phyloP scores from a whole-genome alignment of 2,113 vertebrate species.

The Herpetotheres cachinnans region DNA sequence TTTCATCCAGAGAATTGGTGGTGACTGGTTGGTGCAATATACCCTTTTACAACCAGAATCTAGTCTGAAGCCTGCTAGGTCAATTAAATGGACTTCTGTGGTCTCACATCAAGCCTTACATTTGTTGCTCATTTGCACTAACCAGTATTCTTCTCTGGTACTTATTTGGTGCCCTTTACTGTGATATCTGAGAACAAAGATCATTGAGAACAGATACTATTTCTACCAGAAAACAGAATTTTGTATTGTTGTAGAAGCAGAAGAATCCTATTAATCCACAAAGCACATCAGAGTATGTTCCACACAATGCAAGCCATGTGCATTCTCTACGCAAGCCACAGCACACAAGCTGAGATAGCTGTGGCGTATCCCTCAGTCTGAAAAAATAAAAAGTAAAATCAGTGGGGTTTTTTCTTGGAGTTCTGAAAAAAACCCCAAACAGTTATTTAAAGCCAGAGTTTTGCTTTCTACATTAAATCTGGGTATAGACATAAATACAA shows the following conservation, averaged over 20 bases:
- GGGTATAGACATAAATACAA: background rate
- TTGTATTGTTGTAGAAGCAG: conserved; percentile 9
- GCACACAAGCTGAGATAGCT: background rate
- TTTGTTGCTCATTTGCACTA: conserved; percentile 60
- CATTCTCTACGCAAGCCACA: background rate
- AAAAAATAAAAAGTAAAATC: background rate
- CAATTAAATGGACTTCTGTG: background rate
- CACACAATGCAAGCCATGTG: conserved; percentile 33
- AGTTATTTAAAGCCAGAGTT: background rate
- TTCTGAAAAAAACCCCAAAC: background rate
- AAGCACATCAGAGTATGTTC: background rate
- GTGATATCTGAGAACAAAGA: conserved; percentile 59
- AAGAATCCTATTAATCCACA: conserved; percentile 44
- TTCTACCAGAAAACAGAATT: conserved; percentile 20
- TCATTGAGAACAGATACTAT: conserved; percentile 23
- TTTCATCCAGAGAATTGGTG: background rate
- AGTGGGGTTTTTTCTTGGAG: background rate
- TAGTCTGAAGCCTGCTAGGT: background rate
- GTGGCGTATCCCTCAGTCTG: background rate
- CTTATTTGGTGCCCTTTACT: conserved; percentile 31
- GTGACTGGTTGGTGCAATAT: background rate
- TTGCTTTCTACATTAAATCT: background rate
- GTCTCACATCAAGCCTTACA: background rate
- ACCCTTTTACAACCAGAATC: background rate
- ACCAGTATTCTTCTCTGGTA: conserved; percentile 2